Percentiles rank a stretch among this genome's conserved stretches.
These are phyloP conservation scores for Drosophila santomea DNA, from an alignment of 1,140 invertebrate species.

Conservation along the genomic window DNA sequence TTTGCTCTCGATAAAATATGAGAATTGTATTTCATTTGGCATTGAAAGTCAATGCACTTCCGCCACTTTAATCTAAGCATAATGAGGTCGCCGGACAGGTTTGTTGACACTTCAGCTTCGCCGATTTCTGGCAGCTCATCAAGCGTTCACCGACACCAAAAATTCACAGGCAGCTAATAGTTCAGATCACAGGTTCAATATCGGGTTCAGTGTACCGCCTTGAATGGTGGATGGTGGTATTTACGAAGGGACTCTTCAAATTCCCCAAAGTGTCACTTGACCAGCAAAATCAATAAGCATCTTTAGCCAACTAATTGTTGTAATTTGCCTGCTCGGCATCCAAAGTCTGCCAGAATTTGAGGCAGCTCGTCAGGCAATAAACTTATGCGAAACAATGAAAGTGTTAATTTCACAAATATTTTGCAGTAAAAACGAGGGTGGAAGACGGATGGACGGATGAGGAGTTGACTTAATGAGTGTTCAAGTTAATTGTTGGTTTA, in stretches of 20 bases:
- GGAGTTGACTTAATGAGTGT: conserved; percentile 64
- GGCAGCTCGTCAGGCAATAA: conserved; percentile 21
- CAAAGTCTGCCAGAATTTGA: conserved; percentile 1
- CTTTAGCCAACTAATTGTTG: conserved; percentile 67
- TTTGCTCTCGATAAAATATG: conserved; percentile 40
- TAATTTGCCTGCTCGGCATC: conserved; percentile 54
- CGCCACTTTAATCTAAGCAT: conserved; percentile 51
- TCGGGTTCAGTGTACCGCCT: conserved; percentile 42
- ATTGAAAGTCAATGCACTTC: conserved; percentile 67
- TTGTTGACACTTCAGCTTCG: conserved; percentile 61
- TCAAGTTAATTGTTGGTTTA: conserved; percentile 77
- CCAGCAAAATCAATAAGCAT: conserved; percentile 70
- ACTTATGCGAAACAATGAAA: conserved; percentile 57
- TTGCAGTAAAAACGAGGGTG: conserved; percentile 15
- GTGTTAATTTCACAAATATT: conserved; percentile 77
- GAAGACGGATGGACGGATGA: conserved; percentile 16
- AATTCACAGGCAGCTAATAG: conserved; percentile 27
- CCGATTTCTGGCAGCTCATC: conserved; percentile 56
- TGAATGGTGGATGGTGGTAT: conserved; percentile 1
- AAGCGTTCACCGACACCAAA: conserved; percentile 31
- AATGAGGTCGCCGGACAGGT: conserved; percentile 37
- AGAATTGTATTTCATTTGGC: conserved; percentile 37
- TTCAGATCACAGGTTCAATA: conserved; percentile 19
- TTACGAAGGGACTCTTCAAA: conserved; percentile 34
- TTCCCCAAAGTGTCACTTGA: conserved; percentile 69